Evolutionary conservation across 2,888 invertebrate species (phyloP).

Genomic region (Drosophila rellima): DNA sequence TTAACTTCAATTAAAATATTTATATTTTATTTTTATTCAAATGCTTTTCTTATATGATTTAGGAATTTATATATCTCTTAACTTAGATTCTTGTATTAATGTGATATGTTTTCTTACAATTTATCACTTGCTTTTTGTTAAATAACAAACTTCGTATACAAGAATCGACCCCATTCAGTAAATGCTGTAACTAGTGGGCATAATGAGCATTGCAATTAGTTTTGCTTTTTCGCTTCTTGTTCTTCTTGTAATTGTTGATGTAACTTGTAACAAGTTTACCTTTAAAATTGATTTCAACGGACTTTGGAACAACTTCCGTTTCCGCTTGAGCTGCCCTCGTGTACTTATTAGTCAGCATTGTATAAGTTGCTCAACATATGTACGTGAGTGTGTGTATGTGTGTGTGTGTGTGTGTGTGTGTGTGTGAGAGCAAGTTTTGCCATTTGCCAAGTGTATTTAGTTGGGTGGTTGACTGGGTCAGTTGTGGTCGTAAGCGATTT

Average conservation of each 20-base stretch:
- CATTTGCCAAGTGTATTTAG: slow-evolving; percentile 43
- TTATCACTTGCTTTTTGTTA: no score
- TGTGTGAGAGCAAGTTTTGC: slow-evolving; percentile 52
- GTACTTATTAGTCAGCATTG: slow-evolving; percentile 62
- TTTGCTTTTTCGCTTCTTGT: slow-evolving; percentile 40
- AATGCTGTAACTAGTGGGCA: slow-evolving; percentile 14
- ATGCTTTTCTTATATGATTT: background rate
- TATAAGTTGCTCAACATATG: slow-evolving; percentile 28
- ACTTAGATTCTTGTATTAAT: no score
- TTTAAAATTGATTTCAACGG: slow-evolving; percentile 79
- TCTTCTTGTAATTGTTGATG: slow-evolving; percentile 33
- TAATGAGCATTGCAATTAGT: slow-evolving; percentile 76
- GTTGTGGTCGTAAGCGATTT: slow-evolving; percentile 18
- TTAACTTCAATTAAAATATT: background rate
- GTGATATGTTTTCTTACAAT: no score
- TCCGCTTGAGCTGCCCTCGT: slow-evolving; percentile 62
- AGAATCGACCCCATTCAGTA: background rate
- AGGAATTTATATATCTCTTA: background rate
- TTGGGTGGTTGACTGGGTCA: slow-evolving; percentile 13
- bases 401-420: slow-evolving; percentile 13
- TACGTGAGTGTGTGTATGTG: background rate
- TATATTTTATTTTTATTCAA: no score
- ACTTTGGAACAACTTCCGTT: slow-evolving; percentile 78
- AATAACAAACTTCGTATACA: background rate
- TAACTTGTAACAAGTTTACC: slow-evolving; percentile 68